A percentile compares a stretch with the other conserved stretches of the same genome.
Evolutionary conservation across 2,797 vertebrate genomes (phyloP).

Genomic region (Champsocephalus gunnari): DNA sequence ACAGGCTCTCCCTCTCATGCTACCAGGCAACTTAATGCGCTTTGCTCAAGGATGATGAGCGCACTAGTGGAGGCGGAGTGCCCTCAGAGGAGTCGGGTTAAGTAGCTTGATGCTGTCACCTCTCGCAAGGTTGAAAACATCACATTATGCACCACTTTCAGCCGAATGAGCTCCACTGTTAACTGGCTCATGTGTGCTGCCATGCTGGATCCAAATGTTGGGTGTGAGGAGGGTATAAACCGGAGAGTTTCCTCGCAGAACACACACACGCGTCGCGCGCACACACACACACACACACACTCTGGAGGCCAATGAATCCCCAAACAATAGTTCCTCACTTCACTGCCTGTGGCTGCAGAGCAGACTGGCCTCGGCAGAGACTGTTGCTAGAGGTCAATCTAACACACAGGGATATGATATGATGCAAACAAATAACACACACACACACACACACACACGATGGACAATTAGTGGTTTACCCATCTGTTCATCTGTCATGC

Average conservation of each 20-base stretch:
- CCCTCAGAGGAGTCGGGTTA: constrained; percentile 65
- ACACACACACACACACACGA: constrained; percentile 46
- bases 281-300: constrained; percentile 24
- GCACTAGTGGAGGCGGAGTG: constrained; percentile 60
- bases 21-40: constrained; percentile 63
- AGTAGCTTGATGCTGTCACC: constrained; percentile 66
- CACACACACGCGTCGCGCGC: neutral
- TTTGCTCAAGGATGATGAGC: constrained; percentile 70
- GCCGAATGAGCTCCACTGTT: constrained; percentile 45
- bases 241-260: constrained; percentile 10
- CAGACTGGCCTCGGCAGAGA: constrained; percentile 45
- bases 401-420: constrained; percentile 47
- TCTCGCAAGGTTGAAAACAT: constrained; percentile 73
- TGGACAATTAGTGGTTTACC: constrained; percentile 79
- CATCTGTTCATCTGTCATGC: constrained; percentile 75
- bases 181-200: constrained; percentile 38
- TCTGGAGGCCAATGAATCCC: constrained; percentile 41
- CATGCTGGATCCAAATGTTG: constrained; percentile 40
- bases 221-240: constrained; percentile 1
- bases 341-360: constrained; percentile 64
- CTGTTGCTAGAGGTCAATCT: constrained; percentile 69
- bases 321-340: constrained; percentile 57
- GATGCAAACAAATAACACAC: constrained; percentile 13
- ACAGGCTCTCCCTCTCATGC: constrained; percentile 43
- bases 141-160: constrained; percentile 64